Percentiles rank a stretch among this genome's conserved stretches.
Evolutionary conservation across 1,140 invertebrate genomes (phyloP).

Genomic region (Nebria ingens): DNA sequence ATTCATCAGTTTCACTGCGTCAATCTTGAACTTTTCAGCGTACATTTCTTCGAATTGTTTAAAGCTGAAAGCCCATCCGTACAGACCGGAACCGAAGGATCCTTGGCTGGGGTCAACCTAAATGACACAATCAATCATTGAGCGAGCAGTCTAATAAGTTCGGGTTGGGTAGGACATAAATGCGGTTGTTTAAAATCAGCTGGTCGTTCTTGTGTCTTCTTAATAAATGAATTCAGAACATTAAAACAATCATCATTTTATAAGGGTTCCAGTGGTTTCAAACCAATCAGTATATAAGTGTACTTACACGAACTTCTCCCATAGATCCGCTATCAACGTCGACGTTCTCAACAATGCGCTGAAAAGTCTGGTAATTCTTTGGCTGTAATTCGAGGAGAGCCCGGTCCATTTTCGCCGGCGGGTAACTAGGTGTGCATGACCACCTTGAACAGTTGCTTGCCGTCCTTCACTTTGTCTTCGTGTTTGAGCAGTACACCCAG

Average conservation of each 20-base stretch:
- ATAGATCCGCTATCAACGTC: constrained; percentile 98
- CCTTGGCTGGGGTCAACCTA: constrained; percentile 92
- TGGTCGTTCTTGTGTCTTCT: no score
- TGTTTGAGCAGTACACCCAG: no score
- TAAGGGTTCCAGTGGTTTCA: no score
- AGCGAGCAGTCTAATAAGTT: no score
- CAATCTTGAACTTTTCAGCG: constrained; percentile 96
- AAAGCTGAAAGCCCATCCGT: constrained; percentile 99
- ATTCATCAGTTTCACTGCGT: constrained; percentile 96
- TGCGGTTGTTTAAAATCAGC: no score
- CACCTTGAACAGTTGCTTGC: no score
- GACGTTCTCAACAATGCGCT: constrained; percentile 98
- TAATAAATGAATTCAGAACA: no score
- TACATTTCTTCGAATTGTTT: constrained; percentile 99
- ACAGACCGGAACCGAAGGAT: constrained; percentile 97
- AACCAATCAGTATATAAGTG: no score
- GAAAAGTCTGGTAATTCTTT: constrained; percentile 98
- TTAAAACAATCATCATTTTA: no score
- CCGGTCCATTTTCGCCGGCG: constrained; percentile 99
- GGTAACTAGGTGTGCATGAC: no score
- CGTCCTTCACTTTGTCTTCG: no score
- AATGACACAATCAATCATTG: constrained; percentile 18
- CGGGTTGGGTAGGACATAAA: no score
- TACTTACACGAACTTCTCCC: constrained; percentile 86
- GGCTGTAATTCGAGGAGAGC: constrained; percentile 91